phyloP scores from a whole-genome alignment of 2,797 vertebrate genomes.

The Ambastaia sidthimunki region DNA sequence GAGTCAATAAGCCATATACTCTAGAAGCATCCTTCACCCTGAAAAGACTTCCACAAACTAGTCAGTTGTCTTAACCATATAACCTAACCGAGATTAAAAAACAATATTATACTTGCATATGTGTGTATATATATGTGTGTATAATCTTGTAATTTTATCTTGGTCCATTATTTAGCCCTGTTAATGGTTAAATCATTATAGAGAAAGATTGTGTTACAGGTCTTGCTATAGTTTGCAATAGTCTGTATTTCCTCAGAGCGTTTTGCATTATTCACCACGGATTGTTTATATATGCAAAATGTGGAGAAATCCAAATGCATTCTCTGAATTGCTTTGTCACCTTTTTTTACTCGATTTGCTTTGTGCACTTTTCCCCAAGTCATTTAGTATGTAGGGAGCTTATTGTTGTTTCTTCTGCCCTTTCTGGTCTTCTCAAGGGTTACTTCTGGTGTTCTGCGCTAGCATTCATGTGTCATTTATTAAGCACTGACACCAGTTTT shows the following conservation, averaged over 20 bases:
- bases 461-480: conserved; percentile 43
- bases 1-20: conserved; percentile 2
- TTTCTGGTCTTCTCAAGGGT: not conserved
- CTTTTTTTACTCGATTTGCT: not conserved
- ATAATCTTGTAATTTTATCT: not conserved
- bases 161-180: not conserved
- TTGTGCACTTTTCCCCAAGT: not conserved
- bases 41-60: too few relatives aligned
- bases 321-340: conserved; percentile 17
- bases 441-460: conserved; percentile 24
- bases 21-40: not conserved
- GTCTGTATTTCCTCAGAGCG: not conserved
- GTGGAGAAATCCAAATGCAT: conserved; percentile 12
- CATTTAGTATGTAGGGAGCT: not conserved
- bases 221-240: conserved; percentile 3
- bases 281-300: conserved; percentile 30
- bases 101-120: too few relatives aligned
- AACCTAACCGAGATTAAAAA: too few relatives aligned
- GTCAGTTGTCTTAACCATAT: too few relatives aligned
- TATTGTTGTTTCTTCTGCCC: not conserved
- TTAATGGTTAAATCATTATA: conserved; percentile 11
- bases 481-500: conserved; percentile 52
- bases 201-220: conserved; percentile 33
- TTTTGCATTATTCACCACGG: conserved; percentile 24
- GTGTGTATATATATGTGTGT: not conserved